Percentiles rank a stretch among this genome's conserved stretches.
phyloP scores from a whole-genome alignment of 2,113 vertebrate species.

The Merops nubicus region DNA sequence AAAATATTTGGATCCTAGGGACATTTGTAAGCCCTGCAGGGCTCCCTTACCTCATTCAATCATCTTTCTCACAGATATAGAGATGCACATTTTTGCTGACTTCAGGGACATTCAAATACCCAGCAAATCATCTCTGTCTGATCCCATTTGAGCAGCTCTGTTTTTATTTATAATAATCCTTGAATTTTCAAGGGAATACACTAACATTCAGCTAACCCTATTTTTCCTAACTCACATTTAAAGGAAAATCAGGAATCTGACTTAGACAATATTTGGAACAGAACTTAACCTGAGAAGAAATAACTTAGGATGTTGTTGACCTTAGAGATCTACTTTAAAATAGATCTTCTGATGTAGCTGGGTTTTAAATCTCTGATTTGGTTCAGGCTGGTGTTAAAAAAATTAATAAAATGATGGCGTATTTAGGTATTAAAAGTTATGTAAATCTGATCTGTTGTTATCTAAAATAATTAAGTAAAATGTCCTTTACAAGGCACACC shows the following conservation, averaged over 20 bases:
- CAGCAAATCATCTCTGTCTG: constrained; percentile 53
- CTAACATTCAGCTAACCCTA: constrained; percentile 7
- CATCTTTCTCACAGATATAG: constrained; percentile 42
- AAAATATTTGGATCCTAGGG: constrained; percentile 28
- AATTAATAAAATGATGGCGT: background rate
- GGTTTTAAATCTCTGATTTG: background rate
- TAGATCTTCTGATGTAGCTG: background rate
- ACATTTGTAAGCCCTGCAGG: constrained; percentile 53
- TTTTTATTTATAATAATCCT: constrained; percentile 50
- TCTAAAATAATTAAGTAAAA: background rate
- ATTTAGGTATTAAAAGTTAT: background rate
- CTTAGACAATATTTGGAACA: background rate
- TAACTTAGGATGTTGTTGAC: background rate
- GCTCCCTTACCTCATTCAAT: constrained; percentile 67
- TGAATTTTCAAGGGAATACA: constrained; percentile 17
- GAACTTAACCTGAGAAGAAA: background rate
- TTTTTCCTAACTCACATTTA: background rate
- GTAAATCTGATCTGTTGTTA: background rate
- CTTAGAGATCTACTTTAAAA: background rate
- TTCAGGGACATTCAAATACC: constrained; percentile 35
- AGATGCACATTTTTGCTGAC: constrained; percentile 65
- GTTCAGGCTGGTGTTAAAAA: background rate
- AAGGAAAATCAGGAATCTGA: background rate
- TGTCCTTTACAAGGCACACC: background rate
- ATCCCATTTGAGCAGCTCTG: constrained; percentile 40